Conservation (phyloP, 2,113 vertebrate species). For the Sylvietta virens region DNA sequence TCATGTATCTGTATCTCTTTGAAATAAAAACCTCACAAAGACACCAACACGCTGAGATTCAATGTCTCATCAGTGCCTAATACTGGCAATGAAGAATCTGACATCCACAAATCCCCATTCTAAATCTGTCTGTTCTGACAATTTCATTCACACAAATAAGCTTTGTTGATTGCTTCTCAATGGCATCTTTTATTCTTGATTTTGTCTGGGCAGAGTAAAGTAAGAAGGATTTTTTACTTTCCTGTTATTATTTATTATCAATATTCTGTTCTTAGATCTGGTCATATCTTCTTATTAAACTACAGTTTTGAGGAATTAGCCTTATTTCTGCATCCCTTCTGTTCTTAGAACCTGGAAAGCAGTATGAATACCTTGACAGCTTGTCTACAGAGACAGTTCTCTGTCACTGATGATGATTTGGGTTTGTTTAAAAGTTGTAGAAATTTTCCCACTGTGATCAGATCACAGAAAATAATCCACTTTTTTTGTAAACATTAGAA, state of each 20-base stretch:
- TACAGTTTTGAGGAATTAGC: not conserved
- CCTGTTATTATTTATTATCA: not conserved
- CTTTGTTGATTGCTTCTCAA: not conserved
- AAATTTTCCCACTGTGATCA: not conserved
- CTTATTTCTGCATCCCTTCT: not conserved
- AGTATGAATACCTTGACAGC: not conserved
- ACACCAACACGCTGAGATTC: slow-evolving; percentile 35
- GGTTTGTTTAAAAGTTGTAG: not conserved
- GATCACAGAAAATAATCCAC: not conserved
- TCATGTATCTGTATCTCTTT: slow-evolving; percentile 40
- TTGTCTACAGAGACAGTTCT: not conserved
- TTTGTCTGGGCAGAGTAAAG: not conserved
- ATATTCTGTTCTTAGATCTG: not conserved
- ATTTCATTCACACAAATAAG: slow-evolving; percentile 31
- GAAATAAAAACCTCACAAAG: slow-evolving; percentile 49
- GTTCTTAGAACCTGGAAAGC: not conserved
- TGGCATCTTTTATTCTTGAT: not conserved
- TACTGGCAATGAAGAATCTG: not conserved
- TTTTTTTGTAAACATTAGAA: not conserved
- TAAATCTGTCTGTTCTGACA: slow-evolving; percentile 10
- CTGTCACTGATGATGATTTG: not conserved
- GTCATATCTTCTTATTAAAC: not conserved
- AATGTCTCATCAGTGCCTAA: not conserved
- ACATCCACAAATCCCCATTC: slow-evolving; percentile 7
- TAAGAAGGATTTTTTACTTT: not conserved